These are phyloP conservation scores for Borostomias antarcticus DNA, from an alignment of 2,797 vertebrate species.

Conservation along the genomic window DNA sequence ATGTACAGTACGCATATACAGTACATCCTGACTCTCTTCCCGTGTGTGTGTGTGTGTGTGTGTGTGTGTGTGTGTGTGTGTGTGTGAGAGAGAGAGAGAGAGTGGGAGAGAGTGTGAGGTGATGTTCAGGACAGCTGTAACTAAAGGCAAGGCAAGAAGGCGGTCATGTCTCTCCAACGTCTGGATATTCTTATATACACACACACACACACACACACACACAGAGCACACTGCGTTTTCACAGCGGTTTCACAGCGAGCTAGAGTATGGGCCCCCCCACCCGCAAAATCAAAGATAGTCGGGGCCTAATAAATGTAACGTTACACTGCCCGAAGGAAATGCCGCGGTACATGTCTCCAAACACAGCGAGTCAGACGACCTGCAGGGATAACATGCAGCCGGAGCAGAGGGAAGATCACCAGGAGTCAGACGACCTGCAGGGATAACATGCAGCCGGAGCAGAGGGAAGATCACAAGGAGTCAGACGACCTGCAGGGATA, in stretches of 20 bases:
- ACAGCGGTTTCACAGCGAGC: too few relatives aligned
- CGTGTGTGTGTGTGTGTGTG: neutral
- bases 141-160: neutral
- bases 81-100: too few relatives aligned
- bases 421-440: neutral
- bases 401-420: neutral
- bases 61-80: neutral
- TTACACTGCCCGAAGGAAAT: neutral
- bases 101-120: neutral
- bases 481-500: neutral
- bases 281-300: neutral
- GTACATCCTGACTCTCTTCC: neutral
- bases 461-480: neutral
- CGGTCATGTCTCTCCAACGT: neutral
- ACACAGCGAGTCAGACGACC: neutral
- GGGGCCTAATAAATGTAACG: neutral
- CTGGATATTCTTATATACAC: neutral
- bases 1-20: neutral
- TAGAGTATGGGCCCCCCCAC: neutral
- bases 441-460: neutral
- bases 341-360: neutral
- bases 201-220: too few relatives aligned
- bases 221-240: neutral
- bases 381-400: constrained; percentile 1
- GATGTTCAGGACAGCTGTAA: constrained; percentile 3